Percentiles rank a stretch among this genome's conserved stretches.
These are phyloP conservation scores for Lomographa bimaculata DNA, from an alignment of 2,888 invertebrate genomes.

Conservation along the genomic window DNA sequence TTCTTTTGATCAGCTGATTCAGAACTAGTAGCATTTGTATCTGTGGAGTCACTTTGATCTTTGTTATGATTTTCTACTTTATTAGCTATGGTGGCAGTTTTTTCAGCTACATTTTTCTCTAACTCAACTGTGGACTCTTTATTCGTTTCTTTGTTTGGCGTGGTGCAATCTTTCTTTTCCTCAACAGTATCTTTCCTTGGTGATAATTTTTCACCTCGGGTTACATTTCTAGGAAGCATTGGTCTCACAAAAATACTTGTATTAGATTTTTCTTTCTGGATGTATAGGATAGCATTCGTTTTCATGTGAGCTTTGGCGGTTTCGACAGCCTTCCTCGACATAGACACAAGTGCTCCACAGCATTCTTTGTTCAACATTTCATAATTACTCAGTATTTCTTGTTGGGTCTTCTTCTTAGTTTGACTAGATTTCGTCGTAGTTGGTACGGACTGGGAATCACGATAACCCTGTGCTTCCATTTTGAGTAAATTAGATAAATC, in stretches of 20 bases:
- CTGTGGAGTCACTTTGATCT: slow-evolving; percentile 18
- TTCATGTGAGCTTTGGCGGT: slow-evolving; percentile 62
- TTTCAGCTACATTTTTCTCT: slow-evolving; percentile 24
- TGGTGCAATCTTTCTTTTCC: slow-evolving; percentile 81
- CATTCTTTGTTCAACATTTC: slow-evolving; percentile 64
- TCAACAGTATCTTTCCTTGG: slow-evolving; percentile 61
- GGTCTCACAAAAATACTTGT: slow-evolving; percentile 65
- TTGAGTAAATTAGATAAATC: slow-evolving; percentile 85
- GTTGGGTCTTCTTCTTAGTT: slow-evolving; percentile 57
- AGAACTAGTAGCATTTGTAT: slow-evolving; percentile 3
- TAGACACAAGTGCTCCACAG: slow-evolving; percentile 60
- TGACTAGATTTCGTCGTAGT: slow-evolving; percentile 48
- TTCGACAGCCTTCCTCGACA: slow-evolving; percentile 65
- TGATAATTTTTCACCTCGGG: slow-evolving; percentile 60
- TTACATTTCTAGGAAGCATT: slow-evolving; percentile 58
- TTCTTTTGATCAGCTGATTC: slow-evolving; percentile 2
- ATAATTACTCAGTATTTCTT: slow-evolving; percentile 48
- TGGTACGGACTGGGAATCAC: slow-evolving; percentile 57
- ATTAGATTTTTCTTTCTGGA: slow-evolving; percentile 47
- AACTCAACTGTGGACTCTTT: slow-evolving; percentile 25
- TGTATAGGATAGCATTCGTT: slow-evolving; percentile 44
- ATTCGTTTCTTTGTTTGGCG: slow-evolving; percentile 87
- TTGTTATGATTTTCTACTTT: slow-evolving; percentile 15
- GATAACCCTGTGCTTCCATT: slow-evolving; percentile 76
- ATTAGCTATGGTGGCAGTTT: not conserved